Evolutionary conservation across 2,888 invertebrate species (phyloP), one percentile per base, ranked within the genome.

Genomic region (Cremastinae sp.): DNA sequence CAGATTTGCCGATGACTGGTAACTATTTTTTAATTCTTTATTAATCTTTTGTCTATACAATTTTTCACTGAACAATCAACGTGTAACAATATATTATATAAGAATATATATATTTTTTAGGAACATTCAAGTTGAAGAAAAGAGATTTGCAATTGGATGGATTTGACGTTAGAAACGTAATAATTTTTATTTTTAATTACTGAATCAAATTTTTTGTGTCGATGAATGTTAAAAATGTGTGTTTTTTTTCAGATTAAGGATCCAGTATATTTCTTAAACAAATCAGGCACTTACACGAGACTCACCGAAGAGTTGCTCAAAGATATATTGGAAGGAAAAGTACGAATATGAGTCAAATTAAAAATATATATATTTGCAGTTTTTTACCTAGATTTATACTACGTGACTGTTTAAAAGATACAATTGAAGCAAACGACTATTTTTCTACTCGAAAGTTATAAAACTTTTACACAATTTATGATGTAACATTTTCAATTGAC

Each of bases 111-210:
- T 53, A 10, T 70, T 74, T 89, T 90, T 89, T 93, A 91, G 96
- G 95, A 54, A 99, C 99, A 0, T 98, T 96, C 90, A 99, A 99
- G 91, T 89, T 98, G 82, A 96, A 96, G 90, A 99, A 98, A 88
- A 92, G 94, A 2, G 95, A 96, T 82, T 92, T 98, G 77, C 95
- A 96, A 86, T 92, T 93, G 79, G 96, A 97, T 81, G 97, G 96
- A 1, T 98, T 95, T 88, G 93, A 98, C 86, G 92, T 95, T 1
- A 91, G 92, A 64, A 92, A 93, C 84, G 92, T 95, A 80, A 92
- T 96, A 36, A 22, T 38, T 14, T 66, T 65, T 10, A 12, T 71
- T 53, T 14, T 65, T 9, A 61, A 5, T 38, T 53, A 5, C 10
- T 49, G 7, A 4, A 53, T 18, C 65, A 51, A 56, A 47, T 68